These are phyloP conservation scores for Hyles lineata DNA, from an alignment of 2,888 invertebrate genomes.

Conservation along the genomic window DNA sequence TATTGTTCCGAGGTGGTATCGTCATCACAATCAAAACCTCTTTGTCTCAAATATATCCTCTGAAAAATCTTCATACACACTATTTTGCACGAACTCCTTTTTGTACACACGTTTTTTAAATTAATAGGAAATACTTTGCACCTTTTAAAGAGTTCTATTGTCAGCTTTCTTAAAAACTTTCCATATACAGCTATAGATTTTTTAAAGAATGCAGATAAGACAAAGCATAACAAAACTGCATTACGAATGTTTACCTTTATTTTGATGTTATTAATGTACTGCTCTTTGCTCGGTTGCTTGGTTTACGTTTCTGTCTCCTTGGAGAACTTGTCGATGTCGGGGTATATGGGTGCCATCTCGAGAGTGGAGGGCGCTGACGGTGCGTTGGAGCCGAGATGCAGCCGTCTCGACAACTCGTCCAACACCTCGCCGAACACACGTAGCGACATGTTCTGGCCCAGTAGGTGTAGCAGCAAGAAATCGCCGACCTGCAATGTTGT, in stretches of 20 bases:
- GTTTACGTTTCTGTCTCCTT: conserved; percentile 93
- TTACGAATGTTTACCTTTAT: conserved; percentile 1
- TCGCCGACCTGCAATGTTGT: conserved; percentile 89
- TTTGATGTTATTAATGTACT: conserved; percentile 38
- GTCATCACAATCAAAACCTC: conserved; percentile 13
- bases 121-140: conserved; percentile 16
- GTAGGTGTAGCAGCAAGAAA: conserved; percentile 91
- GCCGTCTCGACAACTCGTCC: conserved; percentile 89
- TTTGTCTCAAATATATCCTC: conserved; percentile 22
- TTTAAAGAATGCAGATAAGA: conserved; percentile 23
- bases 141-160: background rate
- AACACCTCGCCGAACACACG: conserved; percentile 92
- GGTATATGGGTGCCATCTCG: conserved; percentile 94
- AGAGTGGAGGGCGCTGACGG: conserved; percentile 94
- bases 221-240: conserved; percentile 6
- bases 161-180: background rate
- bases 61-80: conserved; percentile 18
- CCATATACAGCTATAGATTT: background rate
- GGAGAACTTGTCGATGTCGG: conserved; percentile 90
- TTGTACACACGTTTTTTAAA: conserved; percentile 14
- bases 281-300: conserved; percentile 40
- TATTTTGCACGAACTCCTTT: conserved; percentile 2
- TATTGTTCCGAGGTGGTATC: conserved; percentile 21
- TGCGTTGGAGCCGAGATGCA: conserved; percentile 89
- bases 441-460: conserved; percentile 94